Evolutionary conservation across 1,140 invertebrate genomes (phyloP), one percentile per base, ranked within the genome.

Genomic region (Ephestia elutella): DNA sequence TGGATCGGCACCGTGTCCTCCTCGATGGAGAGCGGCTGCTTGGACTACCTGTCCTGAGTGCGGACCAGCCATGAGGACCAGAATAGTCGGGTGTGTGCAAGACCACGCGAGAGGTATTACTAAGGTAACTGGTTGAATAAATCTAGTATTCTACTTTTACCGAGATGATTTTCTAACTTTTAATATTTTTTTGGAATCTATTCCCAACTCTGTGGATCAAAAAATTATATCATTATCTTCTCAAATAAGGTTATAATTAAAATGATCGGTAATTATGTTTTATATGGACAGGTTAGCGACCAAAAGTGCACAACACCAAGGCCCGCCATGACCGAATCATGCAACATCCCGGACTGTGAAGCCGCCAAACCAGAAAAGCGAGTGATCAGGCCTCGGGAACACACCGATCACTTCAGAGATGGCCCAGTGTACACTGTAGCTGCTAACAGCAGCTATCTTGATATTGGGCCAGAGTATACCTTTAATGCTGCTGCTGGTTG

Each of bases 31-130:
- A 5, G 62, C 86, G 11, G 75, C 79, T 5, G 63, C 80, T 0
- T 90, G 89, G 89, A 76, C 83, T 8, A 5, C 71, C 0, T 90
- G 89, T 57, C 85, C 86, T n/a, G 60, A 71, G 8, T 90, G 89
- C 65, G 89, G 89, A 17, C 80, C 77, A 3, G 84, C 86, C 5
- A 70, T 62, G 0, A 68, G 70, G 10, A 80, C 71, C 0, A 79
- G 86, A 44, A 82, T 85, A 15, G 82, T 88, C 30, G 86, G 82
- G 0, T 88, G 86, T 35, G 83, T 88, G 0, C 83, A 88, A 59
- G 86, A 88, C 62, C 81, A 86, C 66, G 73, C 75, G 11, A 82
- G 74, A 62, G 86, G 86, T 0, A 86, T 88, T 19, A 86, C 75
- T 28, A 88, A 86, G 75, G 86, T 84, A 66, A 44, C 54, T 28